Evolutionary conservation across 2,113 vertebrate genomes (phyloP).

Genomic region (Hydrochoerus hydrochaeris): DNA sequence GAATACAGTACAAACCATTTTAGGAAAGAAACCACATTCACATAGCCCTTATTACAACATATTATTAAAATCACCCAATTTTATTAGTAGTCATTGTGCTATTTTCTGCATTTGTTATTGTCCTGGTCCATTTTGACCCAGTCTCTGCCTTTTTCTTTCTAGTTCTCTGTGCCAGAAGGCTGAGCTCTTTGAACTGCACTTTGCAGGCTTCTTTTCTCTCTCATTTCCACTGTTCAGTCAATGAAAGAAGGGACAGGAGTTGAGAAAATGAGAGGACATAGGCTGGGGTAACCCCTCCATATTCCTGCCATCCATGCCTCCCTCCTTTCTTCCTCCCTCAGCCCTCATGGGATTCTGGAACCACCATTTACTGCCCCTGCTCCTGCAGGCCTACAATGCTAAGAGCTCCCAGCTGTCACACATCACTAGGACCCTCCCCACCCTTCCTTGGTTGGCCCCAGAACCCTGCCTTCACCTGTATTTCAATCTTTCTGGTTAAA

Average conservation of each 20-base stretch:
- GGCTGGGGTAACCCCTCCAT: background rate
- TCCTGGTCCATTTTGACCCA: too few relatives aligned
- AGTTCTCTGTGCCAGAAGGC: background rate
- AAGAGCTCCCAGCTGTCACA: background rate
- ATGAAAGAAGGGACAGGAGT: background rate
- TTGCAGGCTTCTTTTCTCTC: background rate
- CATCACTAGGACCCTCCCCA: background rate
- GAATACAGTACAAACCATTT: background rate
- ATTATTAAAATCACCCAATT: background rate
- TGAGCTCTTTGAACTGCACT: background rate
- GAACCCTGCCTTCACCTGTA: background rate
- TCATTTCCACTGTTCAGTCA: background rate
- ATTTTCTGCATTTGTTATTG: background rate
- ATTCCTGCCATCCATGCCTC: background rate
- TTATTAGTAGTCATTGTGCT: background rate
- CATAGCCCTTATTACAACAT: background rate
- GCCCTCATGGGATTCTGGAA: background rate
- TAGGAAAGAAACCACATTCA: background rate
- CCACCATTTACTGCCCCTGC: background rate
- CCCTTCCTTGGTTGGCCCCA: background rate
- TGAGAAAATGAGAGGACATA: background rate
- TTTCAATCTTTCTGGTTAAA: constrained; percentile 1
- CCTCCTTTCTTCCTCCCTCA: background rate
- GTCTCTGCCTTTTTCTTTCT: background rate
- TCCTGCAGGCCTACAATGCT: background rate